Conservation (phyloP, 2,888 invertebrate species). For the Cantharis flavilabris region DNA sequence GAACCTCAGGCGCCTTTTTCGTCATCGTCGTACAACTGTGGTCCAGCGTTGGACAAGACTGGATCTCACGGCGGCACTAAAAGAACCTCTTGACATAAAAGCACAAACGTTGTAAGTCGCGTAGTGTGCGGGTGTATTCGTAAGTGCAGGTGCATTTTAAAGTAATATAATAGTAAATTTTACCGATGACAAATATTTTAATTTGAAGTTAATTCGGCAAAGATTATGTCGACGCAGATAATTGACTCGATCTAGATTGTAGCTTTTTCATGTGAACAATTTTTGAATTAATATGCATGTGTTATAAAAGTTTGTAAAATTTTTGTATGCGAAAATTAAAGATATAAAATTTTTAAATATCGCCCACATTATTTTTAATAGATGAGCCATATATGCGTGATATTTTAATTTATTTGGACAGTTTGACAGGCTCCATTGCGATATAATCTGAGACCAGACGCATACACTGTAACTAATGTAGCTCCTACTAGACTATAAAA, state of each 20-base stretch:
- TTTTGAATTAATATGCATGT: background rate
- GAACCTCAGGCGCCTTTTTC: conserved; percentile 36
- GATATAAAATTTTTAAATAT: conserved; percentile 12
- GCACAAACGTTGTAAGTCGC: conserved; percentile 29
- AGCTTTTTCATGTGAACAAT: background rate
- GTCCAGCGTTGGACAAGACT: conserved; percentile 36
- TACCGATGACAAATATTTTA: background rate
- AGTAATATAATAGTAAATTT: background rate
- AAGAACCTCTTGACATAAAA: conserved; percentile 34
- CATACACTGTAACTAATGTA: conserved; percentile 23
- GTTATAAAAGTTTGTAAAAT: background rate
- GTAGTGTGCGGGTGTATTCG: conserved; percentile 27
- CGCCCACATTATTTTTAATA: conserved; percentile 11
- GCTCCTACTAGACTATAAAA: conserved; percentile 24
- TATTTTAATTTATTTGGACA: conserved; percentile 25
- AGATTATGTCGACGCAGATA: background rate
- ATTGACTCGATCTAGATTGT: background rate
- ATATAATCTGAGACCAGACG: conserved; percentile 29
- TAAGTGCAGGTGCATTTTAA: conserved; percentile 14
- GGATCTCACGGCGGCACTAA: conserved; percentile 31
- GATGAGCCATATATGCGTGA: conserved; percentile 19
- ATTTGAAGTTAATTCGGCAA: background rate
- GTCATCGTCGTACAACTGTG: conserved; percentile 36
- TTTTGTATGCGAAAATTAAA: background rate
- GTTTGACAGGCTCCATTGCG: conserved; percentile 13